A percentile compares a stretch with the other conserved stretches of the same genome.
These are phyloP conservation scores for Myrmophylax atrothorax DNA, from an alignment of 2,113 vertebrate species.

Conservation along the genomic window DNA sequence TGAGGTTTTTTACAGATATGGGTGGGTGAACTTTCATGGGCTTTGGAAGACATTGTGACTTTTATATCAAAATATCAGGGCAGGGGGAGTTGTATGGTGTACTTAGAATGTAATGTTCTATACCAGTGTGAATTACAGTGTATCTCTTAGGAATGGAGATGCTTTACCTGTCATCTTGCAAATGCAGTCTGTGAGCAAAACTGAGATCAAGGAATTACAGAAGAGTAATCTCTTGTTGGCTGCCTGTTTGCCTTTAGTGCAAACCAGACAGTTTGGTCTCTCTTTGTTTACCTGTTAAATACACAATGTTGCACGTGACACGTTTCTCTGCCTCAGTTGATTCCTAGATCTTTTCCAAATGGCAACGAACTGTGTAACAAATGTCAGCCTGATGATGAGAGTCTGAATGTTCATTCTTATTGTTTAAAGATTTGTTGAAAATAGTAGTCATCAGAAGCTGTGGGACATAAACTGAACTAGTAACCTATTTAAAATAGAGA, in stretches of 20 bases:
- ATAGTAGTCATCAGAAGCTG: neutral
- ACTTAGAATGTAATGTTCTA: neutral
- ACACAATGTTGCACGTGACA: neutral
- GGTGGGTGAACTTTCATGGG: neutral
- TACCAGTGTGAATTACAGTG: neutral
- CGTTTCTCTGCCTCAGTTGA: neutral
- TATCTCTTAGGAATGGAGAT: neutral
- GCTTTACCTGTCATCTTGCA: neutral
- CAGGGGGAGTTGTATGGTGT: accelerated
- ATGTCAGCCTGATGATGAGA: neutral
- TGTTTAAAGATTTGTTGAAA: neutral
- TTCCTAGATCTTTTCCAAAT: neutral
- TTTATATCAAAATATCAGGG: neutral
- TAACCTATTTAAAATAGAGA: neutral
- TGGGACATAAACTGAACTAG: neutral
- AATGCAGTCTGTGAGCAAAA: neutral
- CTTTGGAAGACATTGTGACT: neutral
- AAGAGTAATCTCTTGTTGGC: neutral
- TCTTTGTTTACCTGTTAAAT: neutral
- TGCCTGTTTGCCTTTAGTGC: neutral
- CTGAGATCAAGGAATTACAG: neutral
- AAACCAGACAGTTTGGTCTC: neutral
- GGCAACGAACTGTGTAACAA: neutral
- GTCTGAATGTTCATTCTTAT: accelerated
- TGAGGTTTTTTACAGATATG: neutral